A percentile compares a stretch with the other conserved stretches of the same genome.
phyloP scores from a whole-genome alignment of 2,888 invertebrate genomes.

The Dolomedes plantarius region DNA sequence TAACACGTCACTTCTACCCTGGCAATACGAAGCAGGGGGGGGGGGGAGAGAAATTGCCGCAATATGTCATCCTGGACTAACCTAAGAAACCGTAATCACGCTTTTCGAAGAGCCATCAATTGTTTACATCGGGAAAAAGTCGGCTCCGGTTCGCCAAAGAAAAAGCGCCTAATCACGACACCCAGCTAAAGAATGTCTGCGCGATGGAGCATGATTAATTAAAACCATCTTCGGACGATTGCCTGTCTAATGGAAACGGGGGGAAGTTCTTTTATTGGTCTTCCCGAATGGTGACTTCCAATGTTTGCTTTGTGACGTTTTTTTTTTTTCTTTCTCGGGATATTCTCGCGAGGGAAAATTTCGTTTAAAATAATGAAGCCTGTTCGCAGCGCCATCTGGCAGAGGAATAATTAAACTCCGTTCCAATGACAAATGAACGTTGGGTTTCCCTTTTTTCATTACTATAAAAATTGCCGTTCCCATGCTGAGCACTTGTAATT shows the following conservation, averaged over 20 bases:
- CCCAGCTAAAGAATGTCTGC: neutral
- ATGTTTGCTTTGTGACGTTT: neutral
- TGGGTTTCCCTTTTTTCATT: neutral
- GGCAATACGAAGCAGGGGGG: too few relatives aligned
- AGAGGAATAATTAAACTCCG: neutral
- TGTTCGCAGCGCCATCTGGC: neutral
- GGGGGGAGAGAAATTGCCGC: too few relatives aligned
- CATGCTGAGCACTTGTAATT: neutral
- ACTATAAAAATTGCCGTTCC: neutral
- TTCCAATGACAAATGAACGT: neutral
- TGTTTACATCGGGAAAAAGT: too few relatives aligned
- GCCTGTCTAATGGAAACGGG: neutral
- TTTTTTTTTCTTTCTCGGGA: neutral
- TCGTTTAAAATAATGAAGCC: neutral
- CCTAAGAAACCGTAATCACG: too few relatives aligned
- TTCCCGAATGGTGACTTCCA: neutral
- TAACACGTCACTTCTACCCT: too few relatives aligned
- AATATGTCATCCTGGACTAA: too few relatives aligned
- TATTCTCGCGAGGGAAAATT: neutral
- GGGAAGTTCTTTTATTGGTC: neutral
- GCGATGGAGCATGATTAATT: constrained; percentile 9
- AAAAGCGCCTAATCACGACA: constrained; percentile 1
- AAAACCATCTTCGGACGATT: constrained; percentile 4
- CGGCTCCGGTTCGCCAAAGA: too few relatives aligned
- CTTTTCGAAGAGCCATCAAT: too few relatives aligned